Percentiles rank a stretch among this genome's conserved stretches.
Conservation (phyloP, 1,140 invertebrate species). For the Pollicipes pollicipes region DNA sequence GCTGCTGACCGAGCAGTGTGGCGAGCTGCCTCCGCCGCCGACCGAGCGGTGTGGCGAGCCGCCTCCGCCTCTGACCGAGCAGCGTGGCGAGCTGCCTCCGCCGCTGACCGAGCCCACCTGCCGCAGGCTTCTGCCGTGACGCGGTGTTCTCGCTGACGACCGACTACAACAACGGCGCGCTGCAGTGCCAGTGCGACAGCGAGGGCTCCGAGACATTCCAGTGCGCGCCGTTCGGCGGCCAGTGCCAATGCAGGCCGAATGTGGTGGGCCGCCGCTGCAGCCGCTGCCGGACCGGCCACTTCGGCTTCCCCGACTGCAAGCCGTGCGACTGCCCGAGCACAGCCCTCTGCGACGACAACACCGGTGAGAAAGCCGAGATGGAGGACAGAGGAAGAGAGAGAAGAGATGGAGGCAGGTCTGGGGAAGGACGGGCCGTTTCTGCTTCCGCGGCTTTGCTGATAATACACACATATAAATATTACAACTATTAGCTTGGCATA, state of each 20-base stretch:
- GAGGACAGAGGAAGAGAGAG: too few relatives aligned
- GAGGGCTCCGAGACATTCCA: conserved; percentile 70
- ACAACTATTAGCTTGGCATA: too few relatives aligned
- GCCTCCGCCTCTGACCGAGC: too few relatives aligned
- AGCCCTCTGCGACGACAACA: conserved; percentile 56
- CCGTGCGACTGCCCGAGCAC: conserved; percentile 66
- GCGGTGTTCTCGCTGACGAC: conserved; percentile 84
- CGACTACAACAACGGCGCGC: conserved; percentile 81
- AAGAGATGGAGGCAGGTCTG: too few relatives aligned
- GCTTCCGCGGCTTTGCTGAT: too few relatives aligned
- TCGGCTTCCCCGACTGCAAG: conserved; percentile 84
- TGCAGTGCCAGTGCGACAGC: conserved; percentile 74
- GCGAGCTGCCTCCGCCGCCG: too few relatives aligned
- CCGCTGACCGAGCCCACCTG: too few relatives aligned
- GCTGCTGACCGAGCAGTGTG: conserved; percentile 75
- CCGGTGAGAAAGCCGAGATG: conserved; percentile 27
- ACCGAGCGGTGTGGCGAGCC: too few relatives aligned
- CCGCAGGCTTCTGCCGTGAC: conserved; percentile 60
- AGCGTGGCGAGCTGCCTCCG: too few relatives aligned
- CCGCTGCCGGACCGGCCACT: conserved; percentile 76
- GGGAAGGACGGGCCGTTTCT: too few relatives aligned
- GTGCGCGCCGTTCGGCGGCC: conserved; percentile 81
- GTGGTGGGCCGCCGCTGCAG: conserved; percentile 85
- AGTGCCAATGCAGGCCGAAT: conserved; percentile 82
- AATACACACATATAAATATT: too few relatives aligned